Percentiles rank a stretch among this genome's conserved stretches.
Conservation (phyloP, 2,888 invertebrate species). For the Agrenia bidenticulata region DNA sequence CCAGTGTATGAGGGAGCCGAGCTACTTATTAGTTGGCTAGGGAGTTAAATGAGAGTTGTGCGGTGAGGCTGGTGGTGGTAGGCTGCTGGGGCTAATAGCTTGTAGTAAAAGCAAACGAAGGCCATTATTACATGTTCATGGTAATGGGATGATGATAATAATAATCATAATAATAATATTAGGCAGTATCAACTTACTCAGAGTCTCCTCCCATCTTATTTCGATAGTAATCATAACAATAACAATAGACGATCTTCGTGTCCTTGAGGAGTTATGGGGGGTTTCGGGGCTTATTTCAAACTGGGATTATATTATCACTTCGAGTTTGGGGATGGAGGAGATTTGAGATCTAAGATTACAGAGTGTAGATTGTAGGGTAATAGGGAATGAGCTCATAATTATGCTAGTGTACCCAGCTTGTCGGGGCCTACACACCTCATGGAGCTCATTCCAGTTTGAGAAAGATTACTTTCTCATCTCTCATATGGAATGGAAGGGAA, state of each 20-base stretch:
- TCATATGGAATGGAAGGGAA: not conserved
- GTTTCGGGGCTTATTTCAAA: too few relatives aligned
- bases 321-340: too few relatives aligned
- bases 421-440: too few relatives aligned
- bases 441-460: too few relatives aligned
- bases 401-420: too few relatives aligned
- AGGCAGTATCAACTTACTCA: slow-evolving; percentile 6
- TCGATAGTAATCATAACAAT: slow-evolving; percentile 17
- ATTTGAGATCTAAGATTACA: not conserved
- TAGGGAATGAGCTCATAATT: slow-evolving; percentile 18
- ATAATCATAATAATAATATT: too few relatives aligned
- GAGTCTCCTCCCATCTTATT: slow-evolving; percentile 10
- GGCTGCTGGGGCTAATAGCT: slow-evolving; percentile 7
- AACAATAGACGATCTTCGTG: not conserved
- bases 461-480: slow-evolving; percentile 2
- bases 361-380: not conserved
- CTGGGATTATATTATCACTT: too few relatives aligned
- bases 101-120: not conserved
- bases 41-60: slow-evolving; percentile 5
- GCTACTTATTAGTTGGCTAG: too few relatives aligned
- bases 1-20: too few relatives aligned
- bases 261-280: not conserved
- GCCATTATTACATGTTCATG: slow-evolving; percentile 6
- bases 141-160: not conserved
- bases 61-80: too few relatives aligned